These are phyloP conservation scores for Otolemur garnettii DNA, from an alignment of 2,113 vertebrate genomes.

Conservation along the genomic window DNA sequence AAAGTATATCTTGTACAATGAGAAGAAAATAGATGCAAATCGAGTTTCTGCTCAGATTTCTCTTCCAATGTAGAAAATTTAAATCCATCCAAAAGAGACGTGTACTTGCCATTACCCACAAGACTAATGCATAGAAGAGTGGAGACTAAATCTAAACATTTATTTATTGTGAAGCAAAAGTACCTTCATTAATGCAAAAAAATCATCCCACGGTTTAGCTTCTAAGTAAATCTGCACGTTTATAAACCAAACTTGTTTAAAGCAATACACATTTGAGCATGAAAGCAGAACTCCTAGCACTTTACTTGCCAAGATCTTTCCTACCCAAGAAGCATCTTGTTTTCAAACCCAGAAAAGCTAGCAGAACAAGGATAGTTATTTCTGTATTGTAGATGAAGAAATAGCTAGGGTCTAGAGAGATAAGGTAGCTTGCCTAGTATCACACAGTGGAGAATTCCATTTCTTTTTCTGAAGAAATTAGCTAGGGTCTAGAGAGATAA, in stretches of 20 bases:
- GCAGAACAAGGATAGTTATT: slow-evolving; percentile 7
- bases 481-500: not conserved
- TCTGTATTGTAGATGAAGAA: not conserved
- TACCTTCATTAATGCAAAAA: slow-evolving; percentile 19
- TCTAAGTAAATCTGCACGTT: not conserved
- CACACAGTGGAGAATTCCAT: not conserved
- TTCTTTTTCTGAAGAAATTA: not conserved
- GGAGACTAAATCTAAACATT: not conserved
- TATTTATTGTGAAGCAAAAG: not conserved
- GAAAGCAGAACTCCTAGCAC: not conserved
- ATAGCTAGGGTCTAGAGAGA: not conserved
- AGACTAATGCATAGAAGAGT: not conserved
- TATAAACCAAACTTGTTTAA: slow-evolving; percentile 11
- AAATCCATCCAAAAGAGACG: not conserved
- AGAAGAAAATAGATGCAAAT: not conserved
- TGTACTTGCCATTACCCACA: not conserved
- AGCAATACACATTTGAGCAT: not conserved
- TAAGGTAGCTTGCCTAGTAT: slow-evolving; percentile 1
- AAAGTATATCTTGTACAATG: not conserved
- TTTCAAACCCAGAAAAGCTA: slow-evolving; percentile 50
- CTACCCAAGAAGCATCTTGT: not conserved
- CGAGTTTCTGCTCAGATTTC: slow-evolving; percentile 47
- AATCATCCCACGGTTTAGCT: not conserved
- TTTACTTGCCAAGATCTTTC: slow-evolving; percentile 41
- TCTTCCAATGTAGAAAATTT: slow-evolving; percentile 36